Evolutionary conservation across 2,888 invertebrate species (phyloP).

Genomic region (Rhamphomyia laevipes): DNA sequence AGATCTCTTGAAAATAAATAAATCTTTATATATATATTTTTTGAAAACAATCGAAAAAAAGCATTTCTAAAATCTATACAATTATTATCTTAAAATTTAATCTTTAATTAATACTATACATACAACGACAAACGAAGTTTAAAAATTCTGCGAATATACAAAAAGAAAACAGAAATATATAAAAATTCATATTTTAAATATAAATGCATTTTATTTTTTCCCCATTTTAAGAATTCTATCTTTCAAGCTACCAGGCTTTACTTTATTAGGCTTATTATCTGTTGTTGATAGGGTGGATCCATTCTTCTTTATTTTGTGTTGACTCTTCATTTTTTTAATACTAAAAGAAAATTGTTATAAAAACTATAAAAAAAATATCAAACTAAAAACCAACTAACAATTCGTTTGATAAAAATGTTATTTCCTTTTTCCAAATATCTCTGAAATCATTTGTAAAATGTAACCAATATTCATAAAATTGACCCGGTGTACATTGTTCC

Average conservation of each 20-base stretch:
- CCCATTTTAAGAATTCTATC: slow-evolving; percentile 32
- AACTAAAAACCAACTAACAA: slow-evolving; percentile 44
- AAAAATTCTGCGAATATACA: no score
- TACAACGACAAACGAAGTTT: no score
- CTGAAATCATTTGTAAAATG: slow-evolving; percentile 89
- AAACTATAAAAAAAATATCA: not conserved
- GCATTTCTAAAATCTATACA: no score
- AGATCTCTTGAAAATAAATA: no score
- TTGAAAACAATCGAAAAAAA: no score
- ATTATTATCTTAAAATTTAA: no score
- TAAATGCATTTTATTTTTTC: slow-evolving; percentile 26
- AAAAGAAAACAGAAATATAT: no score
- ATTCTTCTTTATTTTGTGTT: slow-evolving; percentile 15
- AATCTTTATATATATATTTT: no score
- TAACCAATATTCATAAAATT: slow-evolving; percentile 83
- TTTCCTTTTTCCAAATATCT: slow-evolving; percentile 89
- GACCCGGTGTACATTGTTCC: slow-evolving; percentile 67
- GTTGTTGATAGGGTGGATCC: slow-evolving; percentile 19
- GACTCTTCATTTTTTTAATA: slow-evolving; percentile 31
- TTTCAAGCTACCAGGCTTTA: slow-evolving; percentile 31
- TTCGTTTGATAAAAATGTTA: slow-evolving; percentile 70
- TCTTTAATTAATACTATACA: no score
- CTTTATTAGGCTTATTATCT: slow-evolving; percentile 24
- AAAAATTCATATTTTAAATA: no score
- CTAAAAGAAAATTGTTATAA: slow-evolving; percentile 16